phyloP scores from a whole-genome alignment of 2,888 invertebrate genomes.

The Euclidia mi region DNA sequence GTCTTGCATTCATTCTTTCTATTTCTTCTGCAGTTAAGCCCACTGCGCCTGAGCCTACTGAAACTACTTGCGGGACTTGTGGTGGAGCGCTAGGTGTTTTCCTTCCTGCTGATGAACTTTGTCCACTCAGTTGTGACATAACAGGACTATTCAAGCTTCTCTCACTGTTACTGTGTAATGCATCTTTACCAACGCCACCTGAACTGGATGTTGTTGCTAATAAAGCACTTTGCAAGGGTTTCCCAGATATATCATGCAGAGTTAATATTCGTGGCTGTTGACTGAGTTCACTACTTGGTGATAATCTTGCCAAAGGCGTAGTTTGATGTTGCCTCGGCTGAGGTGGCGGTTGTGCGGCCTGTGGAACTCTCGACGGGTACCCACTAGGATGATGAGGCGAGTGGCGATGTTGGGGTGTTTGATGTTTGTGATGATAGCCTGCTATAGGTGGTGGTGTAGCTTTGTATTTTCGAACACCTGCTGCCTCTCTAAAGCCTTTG shows the following conservation, averaged over 20 bases:
- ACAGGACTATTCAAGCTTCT: constrained; percentile 97
- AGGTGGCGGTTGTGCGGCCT: constrained; percentile 92
- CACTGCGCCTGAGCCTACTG: constrained; percentile 92
- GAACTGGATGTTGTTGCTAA: constrained; percentile 97
- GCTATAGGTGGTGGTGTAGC: constrained; percentile 95
- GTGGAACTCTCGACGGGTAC: constrained; percentile 93
- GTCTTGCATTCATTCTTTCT: constrained; percentile 96
- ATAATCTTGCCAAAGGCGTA: constrained; percentile 96
- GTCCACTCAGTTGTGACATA: constrained; percentile 97
- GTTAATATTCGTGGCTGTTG: constrained; percentile 98
- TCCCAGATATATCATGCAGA: constrained; percentile 97
- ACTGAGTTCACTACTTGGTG: constrained; percentile 97
- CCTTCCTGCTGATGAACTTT: constrained; percentile 94
- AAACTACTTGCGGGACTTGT: constrained; percentile 92
- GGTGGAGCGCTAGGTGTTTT: constrained; percentile 92
- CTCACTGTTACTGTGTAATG: constrained; percentile 97
- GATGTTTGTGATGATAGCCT: constrained; percentile 94
- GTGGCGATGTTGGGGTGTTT: constrained; percentile 93
- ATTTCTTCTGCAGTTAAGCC: constrained; percentile 98
- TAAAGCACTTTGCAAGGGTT: constrained; percentile 96
- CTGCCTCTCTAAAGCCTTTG: constrained; percentile 97
- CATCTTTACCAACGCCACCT: constrained; percentile 96
- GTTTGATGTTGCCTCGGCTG: constrained; percentile 95
- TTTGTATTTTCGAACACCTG: constrained; percentile 96
- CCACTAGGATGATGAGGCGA: constrained; percentile 94